Evolutionary conservation across 2,888 invertebrate species (phyloP).

Genomic region (Ectemnius lituratus): DNA sequence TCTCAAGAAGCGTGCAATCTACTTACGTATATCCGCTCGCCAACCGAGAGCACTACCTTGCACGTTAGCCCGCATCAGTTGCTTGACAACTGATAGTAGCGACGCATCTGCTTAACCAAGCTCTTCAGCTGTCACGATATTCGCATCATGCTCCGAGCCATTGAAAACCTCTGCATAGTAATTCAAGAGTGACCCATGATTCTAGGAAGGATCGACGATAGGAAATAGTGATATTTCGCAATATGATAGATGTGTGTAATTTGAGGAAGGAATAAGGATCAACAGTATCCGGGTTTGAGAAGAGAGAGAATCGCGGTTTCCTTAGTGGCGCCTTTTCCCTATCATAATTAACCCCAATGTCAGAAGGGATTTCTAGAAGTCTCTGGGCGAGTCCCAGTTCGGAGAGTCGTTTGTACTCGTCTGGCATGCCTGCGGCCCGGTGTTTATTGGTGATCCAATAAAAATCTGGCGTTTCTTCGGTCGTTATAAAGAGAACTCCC

Average conservation of each 20-base stretch:
- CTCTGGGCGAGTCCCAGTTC: slow-evolving; percentile 68
- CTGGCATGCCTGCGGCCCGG: slow-evolving; percentile 52
- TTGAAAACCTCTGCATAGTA: background rate
- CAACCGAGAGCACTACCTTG: slow-evolving; percentile 45
- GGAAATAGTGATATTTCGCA: background rate
- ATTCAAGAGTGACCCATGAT: background rate
- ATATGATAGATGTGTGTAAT: background rate
- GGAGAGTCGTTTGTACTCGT: slow-evolving; percentile 61
- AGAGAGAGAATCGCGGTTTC: slow-evolving; percentile 61
- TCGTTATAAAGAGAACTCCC: slow-evolving; percentile 25
- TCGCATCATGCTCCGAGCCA: slow-evolving; percentile 2
- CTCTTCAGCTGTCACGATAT: slow-evolving; percentile 66
- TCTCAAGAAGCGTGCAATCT: slow-evolving; percentile 41
- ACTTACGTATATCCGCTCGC: slow-evolving; percentile 48
- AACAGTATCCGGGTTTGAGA: slow-evolving; percentile 57
- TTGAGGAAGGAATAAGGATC: slow-evolving; percentile 50
- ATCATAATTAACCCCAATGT: slow-evolving; percentile 73
- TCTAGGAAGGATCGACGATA: slow-evolving; percentile 19
- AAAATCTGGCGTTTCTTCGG: slow-evolving; percentile 57
- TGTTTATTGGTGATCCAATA: slow-evolving; percentile 70
- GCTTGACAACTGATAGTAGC: slow-evolving; percentile 67
- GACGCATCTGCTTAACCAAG: slow-evolving; percentile 64
- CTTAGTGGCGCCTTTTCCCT: slow-evolving; percentile 45
- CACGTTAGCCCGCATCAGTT: slow-evolving; percentile 67
- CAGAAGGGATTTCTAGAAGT: slow-evolving; percentile 76